These are phyloP conservation scores for Latrodectus elegans DNA, from an alignment of 2,888 invertebrate genomes.

Conservation along the genomic window DNA sequence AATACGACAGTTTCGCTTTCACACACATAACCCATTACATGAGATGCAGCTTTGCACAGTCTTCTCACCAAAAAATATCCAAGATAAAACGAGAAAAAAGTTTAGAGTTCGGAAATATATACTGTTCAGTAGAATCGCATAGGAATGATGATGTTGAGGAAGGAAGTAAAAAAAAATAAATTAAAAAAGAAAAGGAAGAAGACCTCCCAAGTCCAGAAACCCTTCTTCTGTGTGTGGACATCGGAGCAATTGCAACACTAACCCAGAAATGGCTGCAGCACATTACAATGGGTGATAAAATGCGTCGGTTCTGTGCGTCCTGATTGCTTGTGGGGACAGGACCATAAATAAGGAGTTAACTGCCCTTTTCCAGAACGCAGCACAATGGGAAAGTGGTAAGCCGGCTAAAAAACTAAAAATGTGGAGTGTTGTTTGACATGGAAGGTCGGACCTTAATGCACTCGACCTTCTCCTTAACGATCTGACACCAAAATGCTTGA, in stretches of 20 bases:
- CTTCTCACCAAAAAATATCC: too few species aligned
- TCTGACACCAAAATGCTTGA: slow-evolving; percentile 66
- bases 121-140: background rate
- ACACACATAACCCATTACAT: too few species aligned
- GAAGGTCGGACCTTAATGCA: slow-evolving; percentile 52
- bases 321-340: slow-evolving; percentile 35
- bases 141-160: background rate
- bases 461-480: slow-evolving; percentile 61
- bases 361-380: slow-evolving; percentile 33
- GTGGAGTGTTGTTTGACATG: slow-evolving; percentile 32
- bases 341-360: slow-evolving; percentile 52
- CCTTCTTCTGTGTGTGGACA: slow-evolving; percentile 23
- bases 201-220: slow-evolving; percentile 13
- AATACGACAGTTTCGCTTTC: too few species aligned
- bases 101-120: background rate
- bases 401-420: slow-evolving; percentile 32
- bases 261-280: slow-evolving; percentile 30
- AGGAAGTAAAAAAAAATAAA: slow-evolving; percentile 4
- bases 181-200: slow-evolving; percentile 7
- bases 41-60: too few species aligned
- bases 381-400: slow-evolving; percentile 44
- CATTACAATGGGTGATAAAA: slow-evolving; percentile 64
- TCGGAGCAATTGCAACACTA: slow-evolving; percentile 45
- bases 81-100: background rate
- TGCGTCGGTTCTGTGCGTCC: slow-evolving; percentile 50